phyloP scores from a whole-genome alignment of 2,113 vertebrate genomes.

The Lonchura striata region DNA sequence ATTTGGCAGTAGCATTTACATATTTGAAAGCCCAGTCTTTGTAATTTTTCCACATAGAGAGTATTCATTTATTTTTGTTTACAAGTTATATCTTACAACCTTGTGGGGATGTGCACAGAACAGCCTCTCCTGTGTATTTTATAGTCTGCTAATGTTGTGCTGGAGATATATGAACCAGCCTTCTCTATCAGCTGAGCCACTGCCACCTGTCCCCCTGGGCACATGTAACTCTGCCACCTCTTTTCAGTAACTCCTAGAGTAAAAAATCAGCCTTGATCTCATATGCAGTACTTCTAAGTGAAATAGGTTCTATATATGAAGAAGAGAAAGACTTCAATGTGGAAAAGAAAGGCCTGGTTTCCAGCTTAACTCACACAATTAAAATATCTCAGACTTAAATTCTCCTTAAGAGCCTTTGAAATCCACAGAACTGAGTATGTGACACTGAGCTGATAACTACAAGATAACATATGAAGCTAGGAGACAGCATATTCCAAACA shows the following conservation, averaged over 20 bases:
- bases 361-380: background rate
- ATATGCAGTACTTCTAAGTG: background rate
- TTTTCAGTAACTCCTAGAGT: background rate
- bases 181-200: background rate
- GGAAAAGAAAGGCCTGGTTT: background rate
- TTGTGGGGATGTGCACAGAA: background rate
- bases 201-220: background rate
- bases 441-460: background rate
- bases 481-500: background rate
- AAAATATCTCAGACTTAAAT: background rate
- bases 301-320: background rate
- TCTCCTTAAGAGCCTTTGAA: background rate
- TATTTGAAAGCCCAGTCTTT: background rate
- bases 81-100: background rate
- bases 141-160: background rate
- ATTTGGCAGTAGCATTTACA: background rate
- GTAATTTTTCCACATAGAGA: background rate
- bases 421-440: background rate
- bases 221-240: fast-evolving
- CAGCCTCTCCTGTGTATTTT: background rate
- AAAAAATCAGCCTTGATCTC: background rate
- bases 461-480: background rate
- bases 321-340: background rate
- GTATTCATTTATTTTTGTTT: background rate
- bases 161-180: background rate